Evolutionary conservation across 2,113 vertebrate genomes (phyloP), one percentile per base, ranked within the genome.

Genomic region (Laterallus jamaicensis): DNA sequence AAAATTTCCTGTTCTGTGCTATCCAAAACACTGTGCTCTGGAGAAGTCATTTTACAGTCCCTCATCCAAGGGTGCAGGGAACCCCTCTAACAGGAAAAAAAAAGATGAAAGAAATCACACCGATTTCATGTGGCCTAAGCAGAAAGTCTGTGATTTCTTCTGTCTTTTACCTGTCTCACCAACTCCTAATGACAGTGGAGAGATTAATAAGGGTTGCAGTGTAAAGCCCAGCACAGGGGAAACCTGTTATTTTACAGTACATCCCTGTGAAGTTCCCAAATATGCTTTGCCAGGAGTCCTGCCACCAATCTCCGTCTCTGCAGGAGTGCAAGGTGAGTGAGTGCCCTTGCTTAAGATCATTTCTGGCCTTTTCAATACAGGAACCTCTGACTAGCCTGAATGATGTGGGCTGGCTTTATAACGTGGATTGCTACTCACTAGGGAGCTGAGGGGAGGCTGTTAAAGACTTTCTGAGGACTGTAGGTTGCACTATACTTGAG

Each of bases 381-480:
- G 74, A 96, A 91, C 91, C 44, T 89, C 93, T 85, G 88, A 87
- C 86, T 79, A 2, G 22, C 77, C 67, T 7, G 12, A 95, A 85
- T 73, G 59, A 92, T 94, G 88, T 93, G 88, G 92, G 86, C 76
- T 88, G 80, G 80, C 73, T 94, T 81, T 85, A 28, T 56, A 82
- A 83, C 0, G 0, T 15, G 69, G 90, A 86, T 90, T 91, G 96
- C 95, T 77, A 12, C 70, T 81, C 93, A 56, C 90, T 49, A 60
- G 95, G 88, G 96, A 92, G 64, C 82, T 86, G 90, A 95, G 86
- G 76, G 77, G 78, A 95, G 89, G 60, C 76, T 88, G 74, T 86
- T 92, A 89, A 93, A 93, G 93, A 69, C 83, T 94, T 95, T 94
- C 84, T 91, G 89, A 97, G 91, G 76, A 88, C 92, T 96, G 85